Evolutionary conservation across 2,888 invertebrate species (phyloP).

Genomic region (Dryocosmus kuriphilus): DNA sequence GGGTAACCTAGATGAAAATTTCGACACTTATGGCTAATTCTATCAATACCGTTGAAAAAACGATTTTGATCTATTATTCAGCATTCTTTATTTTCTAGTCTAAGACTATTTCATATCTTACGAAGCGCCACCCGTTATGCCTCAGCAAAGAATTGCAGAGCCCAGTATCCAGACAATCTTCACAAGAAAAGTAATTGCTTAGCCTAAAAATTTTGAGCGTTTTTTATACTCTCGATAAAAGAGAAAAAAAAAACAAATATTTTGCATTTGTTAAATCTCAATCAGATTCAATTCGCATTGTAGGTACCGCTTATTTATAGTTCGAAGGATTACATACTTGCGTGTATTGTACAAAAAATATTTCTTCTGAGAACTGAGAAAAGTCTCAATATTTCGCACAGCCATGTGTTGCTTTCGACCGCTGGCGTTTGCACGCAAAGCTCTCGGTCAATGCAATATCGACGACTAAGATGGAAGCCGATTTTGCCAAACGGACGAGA

Average conservation of each 20-base stretch:
- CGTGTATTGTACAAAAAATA: neutral
- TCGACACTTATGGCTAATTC: conserved; percentile 12
- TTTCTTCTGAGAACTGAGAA: neutral
- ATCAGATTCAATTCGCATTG: neutral
- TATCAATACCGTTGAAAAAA: conserved; percentile 24
- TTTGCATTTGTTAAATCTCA: neutral
- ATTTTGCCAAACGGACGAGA: conserved; percentile 35
- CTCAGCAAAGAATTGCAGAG: neutral
- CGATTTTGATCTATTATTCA: conserved; percentile 6
- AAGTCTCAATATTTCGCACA: conserved; percentile 1
- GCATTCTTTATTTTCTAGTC: neutral
- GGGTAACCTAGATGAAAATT: conserved; percentile 13
- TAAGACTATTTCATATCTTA: neutral
- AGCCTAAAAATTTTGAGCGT: neutral
- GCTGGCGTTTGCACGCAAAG: conserved; percentile 28
- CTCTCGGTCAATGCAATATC: conserved; percentile 38
- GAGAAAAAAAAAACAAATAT: too few species aligned
- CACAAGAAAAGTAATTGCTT: neutral
- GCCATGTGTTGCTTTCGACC: conserved; percentile 14
- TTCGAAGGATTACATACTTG: neutral
- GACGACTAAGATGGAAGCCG: conserved; percentile 28
- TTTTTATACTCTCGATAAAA: neutral
- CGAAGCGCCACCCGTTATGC: conserved; percentile 8
- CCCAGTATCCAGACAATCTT: neutral
- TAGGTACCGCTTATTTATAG: neutral